phyloP scores from a whole-genome alignment of 2,113 vertebrate species.

The Pseudorectes ferrugineus region DNA sequence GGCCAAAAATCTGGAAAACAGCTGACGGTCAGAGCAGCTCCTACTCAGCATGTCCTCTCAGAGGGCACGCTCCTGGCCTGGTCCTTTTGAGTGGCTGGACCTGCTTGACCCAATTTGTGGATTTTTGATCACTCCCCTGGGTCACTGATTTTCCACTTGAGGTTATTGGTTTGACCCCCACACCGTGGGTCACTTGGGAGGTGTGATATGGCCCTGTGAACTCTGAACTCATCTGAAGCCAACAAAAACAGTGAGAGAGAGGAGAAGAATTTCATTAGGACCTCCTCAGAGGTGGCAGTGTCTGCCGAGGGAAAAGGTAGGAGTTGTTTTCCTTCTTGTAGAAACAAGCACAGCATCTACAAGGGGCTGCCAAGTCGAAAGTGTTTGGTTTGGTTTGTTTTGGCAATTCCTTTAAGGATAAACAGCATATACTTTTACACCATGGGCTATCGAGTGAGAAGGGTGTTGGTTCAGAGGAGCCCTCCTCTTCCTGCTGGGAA shows the following conservation, averaged over 20 bases:
- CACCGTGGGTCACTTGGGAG: conserved; percentile 47
- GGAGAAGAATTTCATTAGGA: conserved; percentile 64
- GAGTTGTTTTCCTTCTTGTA: conserved; percentile 5
- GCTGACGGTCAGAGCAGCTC: not conserved
- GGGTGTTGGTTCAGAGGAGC: not conserved
- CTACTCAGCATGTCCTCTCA: conserved; percentile 27
- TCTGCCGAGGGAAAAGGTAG: not conserved
- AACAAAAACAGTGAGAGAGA: conserved; percentile 45
- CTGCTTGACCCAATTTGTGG: conserved; percentile 56
- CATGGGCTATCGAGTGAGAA: not conserved
- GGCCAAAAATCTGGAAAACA: conserved; percentile 53
- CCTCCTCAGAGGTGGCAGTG: conserved; percentile 19
- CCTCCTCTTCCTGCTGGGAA: not conserved
- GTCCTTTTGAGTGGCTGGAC: conserved; percentile 48
- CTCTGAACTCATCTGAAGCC: conserved; percentile 59
- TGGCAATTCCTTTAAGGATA: conserved; percentile 9
- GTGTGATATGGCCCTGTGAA: conserved; percentile 61
- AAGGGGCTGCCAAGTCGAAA: not conserved
- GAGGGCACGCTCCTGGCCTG: conserved; percentile 5
- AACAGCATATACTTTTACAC: conserved; percentile 17
- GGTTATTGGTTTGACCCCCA: conserved; percentile 61
- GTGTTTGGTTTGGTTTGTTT: not conserved
- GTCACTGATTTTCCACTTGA: conserved; percentile 61
- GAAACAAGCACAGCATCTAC: conserved; percentile 14
- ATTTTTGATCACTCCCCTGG: conserved; percentile 56